Evolutionary conservation across 2,113 vertebrate species (phyloP).

Genomic region (Leptosomus discolor): DNA sequence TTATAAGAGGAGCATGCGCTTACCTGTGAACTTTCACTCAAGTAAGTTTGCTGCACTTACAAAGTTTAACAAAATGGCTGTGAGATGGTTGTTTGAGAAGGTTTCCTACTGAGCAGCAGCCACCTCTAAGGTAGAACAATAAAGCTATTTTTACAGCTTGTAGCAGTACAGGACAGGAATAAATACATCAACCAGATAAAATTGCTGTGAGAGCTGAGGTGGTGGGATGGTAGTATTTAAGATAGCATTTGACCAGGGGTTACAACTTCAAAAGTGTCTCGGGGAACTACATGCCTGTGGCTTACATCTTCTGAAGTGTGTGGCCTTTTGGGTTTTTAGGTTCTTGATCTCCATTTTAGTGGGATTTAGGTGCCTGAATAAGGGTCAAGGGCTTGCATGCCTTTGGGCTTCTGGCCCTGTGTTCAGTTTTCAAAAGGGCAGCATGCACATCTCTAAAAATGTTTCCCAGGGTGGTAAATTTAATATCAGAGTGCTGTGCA

Average conservation of each 20-base stretch:
- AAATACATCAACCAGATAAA: slow-evolving; percentile 52
- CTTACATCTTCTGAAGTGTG: slow-evolving; percentile 43
- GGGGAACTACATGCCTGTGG: not conserved
- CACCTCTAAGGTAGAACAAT: not conserved
- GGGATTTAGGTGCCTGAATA: slow-evolving; percentile 33
- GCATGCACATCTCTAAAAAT: not conserved
- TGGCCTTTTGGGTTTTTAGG: slow-evolving; percentile 10
- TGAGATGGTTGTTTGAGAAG: not conserved
- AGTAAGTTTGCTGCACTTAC: not conserved
- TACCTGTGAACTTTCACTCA: not conserved
- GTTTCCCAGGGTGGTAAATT: not conserved
- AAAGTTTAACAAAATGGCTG: not conserved
- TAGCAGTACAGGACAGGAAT: slow-evolving; percentile 9
- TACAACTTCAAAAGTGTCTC: slow-evolving; percentile 22
- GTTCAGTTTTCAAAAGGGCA: not conserved
- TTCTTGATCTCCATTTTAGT: slow-evolving; percentile 40
- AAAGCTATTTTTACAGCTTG: slow-evolving; percentile 43
- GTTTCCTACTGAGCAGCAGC: not conserved
- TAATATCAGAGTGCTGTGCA: not conserved
- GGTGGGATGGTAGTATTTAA: slow-evolving; percentile 40
- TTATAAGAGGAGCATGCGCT: not conserved
- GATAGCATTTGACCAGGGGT: slow-evolving; percentile 58
- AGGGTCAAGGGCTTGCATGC: slow-evolving; percentile 28
- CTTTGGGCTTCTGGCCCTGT: slow-evolving; percentile 7
- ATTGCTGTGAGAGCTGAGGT: slow-evolving; percentile 24